Base-by-base conservation (phyloP, 2,888 invertebrate genomes). In the Thymelicus lineola region DNA sequence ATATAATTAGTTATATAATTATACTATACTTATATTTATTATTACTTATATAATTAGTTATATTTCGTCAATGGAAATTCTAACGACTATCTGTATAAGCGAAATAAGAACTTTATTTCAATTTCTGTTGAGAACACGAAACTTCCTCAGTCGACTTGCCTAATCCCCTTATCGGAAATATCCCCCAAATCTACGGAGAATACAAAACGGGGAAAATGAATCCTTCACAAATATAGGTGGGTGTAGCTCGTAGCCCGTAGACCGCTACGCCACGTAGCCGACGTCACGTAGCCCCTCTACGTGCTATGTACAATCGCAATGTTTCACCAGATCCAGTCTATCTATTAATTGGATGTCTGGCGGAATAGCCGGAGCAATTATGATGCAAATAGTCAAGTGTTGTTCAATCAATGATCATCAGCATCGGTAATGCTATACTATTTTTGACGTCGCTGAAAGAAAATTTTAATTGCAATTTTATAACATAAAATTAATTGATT, bases 141-240 rank as follows among this genome's bases (percentile, higher is more conserved):
- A 62, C 57, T 69, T 70, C 61, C 71, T 61, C 55, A 66, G 63
- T 68, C 59, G 50, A 28, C 53, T 70, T 61, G 57, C 59, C 67
- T 75, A 79, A 77, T 74, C 71, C 75, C 75, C 78, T 79, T 80
- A 82, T 78, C 76, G 76, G 72, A 77, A 80, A 80, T 79, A 77
- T 80, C 75, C 76, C 70, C 71, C 70, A 78, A 80, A 78, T 80
- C 75, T 74, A 80, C 75, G 66, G 46, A 60, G 84, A 83, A 87
- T 84, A 82, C 80, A 74, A 78, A 82, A 79, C 74, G 75, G 72
- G 74, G 76, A 82, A 86, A 86, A 86, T 88, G 85, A 86, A 89
- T 86, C 77, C 73, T 57, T 48, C 53, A 68, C 60, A 65, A 60
- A 58, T 70, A 63, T 45, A 74, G 7, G 9, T 53, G 12, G 20